A percentile compares a stretch with the other conserved stretches of the same genome.
phyloP scores from a whole-genome alignment of 2,888 invertebrate genomes.

The Drosophila sordidula region DNA sequence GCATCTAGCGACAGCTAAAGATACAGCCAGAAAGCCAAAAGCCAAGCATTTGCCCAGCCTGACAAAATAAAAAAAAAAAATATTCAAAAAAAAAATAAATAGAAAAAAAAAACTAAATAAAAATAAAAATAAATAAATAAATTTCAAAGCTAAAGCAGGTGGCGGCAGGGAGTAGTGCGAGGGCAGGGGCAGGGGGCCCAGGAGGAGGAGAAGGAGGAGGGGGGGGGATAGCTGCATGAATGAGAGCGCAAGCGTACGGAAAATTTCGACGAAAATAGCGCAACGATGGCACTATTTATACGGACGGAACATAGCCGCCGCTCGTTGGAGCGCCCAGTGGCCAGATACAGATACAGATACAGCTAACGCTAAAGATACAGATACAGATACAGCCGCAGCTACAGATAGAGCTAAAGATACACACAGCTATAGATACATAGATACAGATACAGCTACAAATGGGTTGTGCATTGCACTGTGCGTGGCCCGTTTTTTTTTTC shows the following conservation, averaged over 20 bases:
- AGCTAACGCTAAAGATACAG: slow-evolving; percentile 28
- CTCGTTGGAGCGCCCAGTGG: slow-evolving; percentile 59
- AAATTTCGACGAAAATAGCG: slow-evolving; percentile 81
- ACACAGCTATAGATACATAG: slow-evolving; percentile 11
- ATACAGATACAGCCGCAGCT: slow-evolving; percentile 8
- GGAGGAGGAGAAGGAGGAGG: too few species aligned
- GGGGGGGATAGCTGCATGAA: slow-evolving; percentile 56
- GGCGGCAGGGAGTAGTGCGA: slow-evolving; percentile 14
- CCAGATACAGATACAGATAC: slow-evolving; percentile 41
- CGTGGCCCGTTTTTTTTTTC: slow-evolving; percentile 34
- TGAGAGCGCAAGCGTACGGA: slow-evolving; percentile 79
- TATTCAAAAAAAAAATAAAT: slow-evolving; percentile 18
- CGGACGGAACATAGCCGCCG: slow-evolving; percentile 48
- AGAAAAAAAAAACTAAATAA: slow-evolving; percentile 40
- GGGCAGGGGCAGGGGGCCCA: not conserved
- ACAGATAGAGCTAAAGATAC: slow-evolving; percentile 24
- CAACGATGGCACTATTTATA: slow-evolving; percentile 81
- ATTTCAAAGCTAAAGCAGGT: slow-evolving; percentile 49
- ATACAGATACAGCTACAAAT: slow-evolving; percentile 26
- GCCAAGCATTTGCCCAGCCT: slow-evolving; percentile 47
- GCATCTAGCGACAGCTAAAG: slow-evolving; percentile 13
- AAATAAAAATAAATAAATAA: slow-evolving; percentile 51
- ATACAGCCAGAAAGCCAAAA: slow-evolving; percentile 29
- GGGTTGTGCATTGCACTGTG: slow-evolving; percentile 46
- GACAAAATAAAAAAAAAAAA: slow-evolving; percentile 34